phyloP scores from a whole-genome alignment of 2,888 invertebrate genomes.

The Leuctra nigra region DNA sequence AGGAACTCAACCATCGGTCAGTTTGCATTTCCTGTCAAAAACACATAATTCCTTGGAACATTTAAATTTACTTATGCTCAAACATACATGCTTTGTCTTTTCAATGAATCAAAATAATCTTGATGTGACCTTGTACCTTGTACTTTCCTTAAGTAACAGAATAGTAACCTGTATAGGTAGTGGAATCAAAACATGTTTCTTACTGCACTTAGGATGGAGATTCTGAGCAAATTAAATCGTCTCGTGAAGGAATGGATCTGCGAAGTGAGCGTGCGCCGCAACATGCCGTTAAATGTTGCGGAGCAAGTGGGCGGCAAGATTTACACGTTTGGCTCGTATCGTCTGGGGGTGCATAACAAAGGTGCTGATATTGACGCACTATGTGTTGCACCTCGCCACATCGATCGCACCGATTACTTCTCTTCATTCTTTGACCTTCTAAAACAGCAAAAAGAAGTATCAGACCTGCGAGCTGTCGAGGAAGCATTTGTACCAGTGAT shows the following conservation, averaged over 20 bases:
- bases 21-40: too few relatives aligned
- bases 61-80: too few relatives aligned
- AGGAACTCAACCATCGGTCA: conserved; percentile 77
- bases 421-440: conserved; percentile 88
- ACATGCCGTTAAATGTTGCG: conserved; percentile 86
- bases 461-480: conserved; percentile 85
- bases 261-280: conserved; percentile 79
- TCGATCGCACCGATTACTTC: conserved; percentile 92
- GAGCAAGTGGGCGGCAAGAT: conserved; percentile 95
- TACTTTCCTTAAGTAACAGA: too few relatives aligned
- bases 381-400: conserved; percentile 95
- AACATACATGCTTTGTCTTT: too few relatives aligned
- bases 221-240: conserved; percentile 69
- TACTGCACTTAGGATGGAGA: conserved; percentile 44
- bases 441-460: conserved; percentile 77
- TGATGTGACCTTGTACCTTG: too few relatives aligned
- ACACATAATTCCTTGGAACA: too few relatives aligned
- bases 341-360: conserved; percentile 26
- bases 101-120: too few relatives aligned
- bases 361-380: conserved; percentile 99
- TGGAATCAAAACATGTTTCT: not conserved
- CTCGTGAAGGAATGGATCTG: conserved; percentile 93
- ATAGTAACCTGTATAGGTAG: too few relatives aligned
- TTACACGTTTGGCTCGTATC: conserved; percentile 89
- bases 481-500: conserved; percentile 99